Evolutionary conservation across 2,113 vertebrate species (phyloP).

Genomic region (Dermatemys mawii): DNA sequence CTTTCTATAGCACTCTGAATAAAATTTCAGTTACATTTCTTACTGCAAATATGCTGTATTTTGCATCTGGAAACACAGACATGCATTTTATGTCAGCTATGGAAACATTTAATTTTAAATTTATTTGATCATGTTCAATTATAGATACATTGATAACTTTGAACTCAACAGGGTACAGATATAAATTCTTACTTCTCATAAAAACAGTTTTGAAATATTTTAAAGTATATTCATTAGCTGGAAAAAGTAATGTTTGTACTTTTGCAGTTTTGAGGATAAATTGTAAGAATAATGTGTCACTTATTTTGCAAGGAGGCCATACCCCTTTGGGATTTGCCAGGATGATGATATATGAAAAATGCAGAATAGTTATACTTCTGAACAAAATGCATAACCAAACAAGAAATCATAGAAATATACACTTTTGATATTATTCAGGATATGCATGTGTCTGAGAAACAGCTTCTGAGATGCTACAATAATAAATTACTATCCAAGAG

Average conservation of each 20-base stretch:
- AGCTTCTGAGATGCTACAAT: not conserved
- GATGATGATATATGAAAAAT: not conserved
- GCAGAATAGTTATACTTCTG: not conserved
- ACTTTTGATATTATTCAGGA: not conserved
- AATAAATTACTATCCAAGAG: not conserved
- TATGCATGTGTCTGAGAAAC: not conserved
- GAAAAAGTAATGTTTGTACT: not conserved
- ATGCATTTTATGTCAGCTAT: not conserved
- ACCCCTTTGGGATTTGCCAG: not conserved
- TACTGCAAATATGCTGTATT: not conserved
- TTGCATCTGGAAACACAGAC: not conserved
- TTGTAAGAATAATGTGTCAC: not conserved
- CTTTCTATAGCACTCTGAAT: not conserved
- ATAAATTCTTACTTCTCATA: not conserved
- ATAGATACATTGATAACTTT: not conserved
- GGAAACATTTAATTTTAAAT: not conserved
- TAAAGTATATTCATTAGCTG: not conserved
- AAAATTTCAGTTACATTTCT: not conserved
- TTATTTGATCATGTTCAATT: not conserved
- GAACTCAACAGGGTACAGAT: not conserved
- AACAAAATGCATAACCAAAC: not conserved
- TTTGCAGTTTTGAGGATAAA: not conserved
- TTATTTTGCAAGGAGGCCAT: not conserved
- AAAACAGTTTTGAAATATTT: not conserved
- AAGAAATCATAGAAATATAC: not conserved